Evolutionary conservation across 1,140 invertebrate genomes (phyloP).

Genomic region (Oryctes rhinoceros): DNA sequence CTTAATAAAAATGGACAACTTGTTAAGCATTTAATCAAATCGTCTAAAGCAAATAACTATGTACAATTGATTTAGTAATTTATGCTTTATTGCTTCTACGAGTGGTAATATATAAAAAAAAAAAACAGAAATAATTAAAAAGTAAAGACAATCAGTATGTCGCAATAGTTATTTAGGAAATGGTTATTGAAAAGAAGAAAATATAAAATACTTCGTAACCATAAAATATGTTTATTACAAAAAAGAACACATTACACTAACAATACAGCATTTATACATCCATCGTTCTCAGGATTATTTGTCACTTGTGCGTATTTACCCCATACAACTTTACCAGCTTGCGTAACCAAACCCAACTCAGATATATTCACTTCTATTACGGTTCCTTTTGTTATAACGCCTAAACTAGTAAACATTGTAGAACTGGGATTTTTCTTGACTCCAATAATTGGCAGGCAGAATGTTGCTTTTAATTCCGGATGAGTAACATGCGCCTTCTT

Average conservation of each 20-base stretch:
- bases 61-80: too few relatives aligned
- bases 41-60: too few relatives aligned
- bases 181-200: too few relatives aligned
- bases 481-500: slow-evolving; percentile 99
- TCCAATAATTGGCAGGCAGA: slow-evolving; percentile 96
- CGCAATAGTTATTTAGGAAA: too few relatives aligned
- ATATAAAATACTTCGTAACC: too few relatives aligned
- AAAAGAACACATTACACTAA: slow-evolving; percentile 75
- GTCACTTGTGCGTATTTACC: slow-evolving; percentile 99
- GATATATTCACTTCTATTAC: slow-evolving; percentile 98
- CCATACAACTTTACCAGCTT: slow-evolving; percentile 99
- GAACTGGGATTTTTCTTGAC: slow-evolving; percentile 99
- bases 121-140: too few relatives aligned
- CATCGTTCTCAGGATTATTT: slow-evolving; percentile 99
- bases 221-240: neutral
- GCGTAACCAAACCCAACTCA: slow-evolving; percentile 98
- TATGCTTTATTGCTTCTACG: too few relatives aligned
- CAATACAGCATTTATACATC: slow-evolving; percentile 98
- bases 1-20: too few relatives aligned
- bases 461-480: slow-evolving; percentile 99
- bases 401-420: slow-evolving; percentile 94
- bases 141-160: too few relatives aligned
- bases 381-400: slow-evolving; percentile 99
- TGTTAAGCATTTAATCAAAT: too few relatives aligned
- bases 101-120: too few relatives aligned